Evolutionary conservation across 2,113 vertebrate species (phyloP).

Genomic region (Aix galericulata): DNA sequence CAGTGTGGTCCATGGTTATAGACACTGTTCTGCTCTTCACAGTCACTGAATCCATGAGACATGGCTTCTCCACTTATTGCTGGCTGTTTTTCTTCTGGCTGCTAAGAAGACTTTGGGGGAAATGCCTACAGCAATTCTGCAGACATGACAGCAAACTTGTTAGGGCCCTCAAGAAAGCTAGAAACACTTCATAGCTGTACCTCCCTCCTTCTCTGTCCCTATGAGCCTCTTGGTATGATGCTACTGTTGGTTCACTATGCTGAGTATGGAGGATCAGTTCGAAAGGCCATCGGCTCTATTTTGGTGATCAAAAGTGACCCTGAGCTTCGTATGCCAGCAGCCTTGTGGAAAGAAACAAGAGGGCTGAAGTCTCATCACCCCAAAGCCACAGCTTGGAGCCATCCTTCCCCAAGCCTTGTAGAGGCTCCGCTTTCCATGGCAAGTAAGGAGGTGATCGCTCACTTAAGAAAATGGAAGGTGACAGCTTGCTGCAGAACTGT

Average conservation of each 20-base stretch:
- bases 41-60: neutral
- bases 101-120: neutral
- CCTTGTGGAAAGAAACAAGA: neutral
- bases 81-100: neutral
- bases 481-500: neutral
- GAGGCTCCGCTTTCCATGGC: accelerated
- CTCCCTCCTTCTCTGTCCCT: neutral
- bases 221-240: neutral
- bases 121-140: neutral
- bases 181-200: neutral
- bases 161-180: neutral
- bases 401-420: neutral
- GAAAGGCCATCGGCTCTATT: neutral
- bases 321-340: neutral
- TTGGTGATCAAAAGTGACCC: neutral
- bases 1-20: neutral
- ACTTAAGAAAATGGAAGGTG: neutral
- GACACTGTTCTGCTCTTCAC: neutral
- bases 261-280: neutral
- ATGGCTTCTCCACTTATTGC: neutral
- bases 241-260: accelerated
- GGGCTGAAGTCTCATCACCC: neutral
- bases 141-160: neutral
- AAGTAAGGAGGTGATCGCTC: neutral
- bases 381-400: neutral